Evolutionary conservation across 2,888 invertebrate species (phyloP).

Genomic region (Phalera bucephala): DNA sequence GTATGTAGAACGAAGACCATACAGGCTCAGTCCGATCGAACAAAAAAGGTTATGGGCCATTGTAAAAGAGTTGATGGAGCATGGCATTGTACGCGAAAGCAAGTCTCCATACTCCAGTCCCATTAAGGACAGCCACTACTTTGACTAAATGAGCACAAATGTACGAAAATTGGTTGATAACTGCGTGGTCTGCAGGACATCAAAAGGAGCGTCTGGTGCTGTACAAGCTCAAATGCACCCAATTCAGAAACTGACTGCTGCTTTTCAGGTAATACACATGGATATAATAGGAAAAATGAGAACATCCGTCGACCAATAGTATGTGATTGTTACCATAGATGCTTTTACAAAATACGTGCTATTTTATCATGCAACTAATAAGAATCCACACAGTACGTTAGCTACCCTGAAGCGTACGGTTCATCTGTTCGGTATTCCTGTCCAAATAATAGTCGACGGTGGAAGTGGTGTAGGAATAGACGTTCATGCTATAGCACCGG

Average conservation of each 20-base stretch:
- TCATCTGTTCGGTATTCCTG: conserved; percentile 18
- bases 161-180: conserved; percentile 5
- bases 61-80: too few species aligned
- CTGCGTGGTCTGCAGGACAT: conserved; percentile 20
- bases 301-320: conserved; percentile 8
- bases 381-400: too few species aligned
- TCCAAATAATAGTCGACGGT: conserved; percentile 16
- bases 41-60: too few species aligned
- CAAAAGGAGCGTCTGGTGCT: conserved; percentile 21
- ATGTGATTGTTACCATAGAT: conserved; percentile 21
- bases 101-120: too few species aligned
- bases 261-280: conserved; percentile 22
- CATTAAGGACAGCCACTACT: conserved; percentile 8
- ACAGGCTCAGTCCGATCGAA: too few species aligned
- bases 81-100: too few species aligned
- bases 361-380: conserved; percentile 9
- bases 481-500: conserved; percentile 17
- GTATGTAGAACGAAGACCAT: too few species aligned
- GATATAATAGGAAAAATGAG: conserved; percentile 26
- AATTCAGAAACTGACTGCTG: conserved; percentile 15
- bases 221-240: conserved; percentile 7
- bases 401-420: too few species aligned
- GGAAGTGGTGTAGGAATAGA: conserved; percentile 12
- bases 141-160: conserved; percentile 7
- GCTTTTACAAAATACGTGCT: conserved; percentile 19